Evolutionary conservation across 2,888 invertebrate genomes (phyloP), one percentile per base, ranked within the genome.

Genomic region (Rotaria macrura): DNA sequence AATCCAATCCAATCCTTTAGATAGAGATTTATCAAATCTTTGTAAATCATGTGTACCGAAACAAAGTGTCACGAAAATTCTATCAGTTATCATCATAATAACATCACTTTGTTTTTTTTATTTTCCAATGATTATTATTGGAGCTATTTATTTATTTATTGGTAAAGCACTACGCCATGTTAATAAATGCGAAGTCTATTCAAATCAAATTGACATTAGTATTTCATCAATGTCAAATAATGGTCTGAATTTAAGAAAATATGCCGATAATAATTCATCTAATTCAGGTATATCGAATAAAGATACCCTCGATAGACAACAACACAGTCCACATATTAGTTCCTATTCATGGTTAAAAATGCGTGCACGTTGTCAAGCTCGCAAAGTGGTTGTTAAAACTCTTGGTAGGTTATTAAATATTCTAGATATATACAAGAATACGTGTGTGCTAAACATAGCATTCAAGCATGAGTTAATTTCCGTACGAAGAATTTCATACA

Each of bases 51-150:
- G 79, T 79, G 43, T 43, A 79, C 25, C n/a, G 14, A 43, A 25
- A 40, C 9, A n/a, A 40, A 40, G n/a, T 40, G 14, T 43, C 14
- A n/a, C 40, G 0, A 40, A 43, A 79, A 20, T 79, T n/a, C 12
- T 79, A n/a, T 25, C 40, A 7, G n/a, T n/a, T 9, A 79, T 43
- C n/a, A 14, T 79, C 12, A 43, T 79, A 14, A 79, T 79, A 23
- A 43, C 79, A 79, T 79, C 79, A 43, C n/a, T 40, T 79, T 40
- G 79, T 43, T 79, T 79, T n/a, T 79, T 79, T 25, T 79, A 79
- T 43, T n/a, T 79, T n/a, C 79, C 79, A 43, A 79, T 79, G 79
- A n/a, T 43, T 79, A 79, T 79, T 14, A 79, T 79, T 43, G 79
- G 43, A 43, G 43, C 79, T 25, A 43, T 79, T 43, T 79, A 79